Conservation (phyloP, 1,140 invertebrate genomes). For the Cyclina sinensis region DNA sequence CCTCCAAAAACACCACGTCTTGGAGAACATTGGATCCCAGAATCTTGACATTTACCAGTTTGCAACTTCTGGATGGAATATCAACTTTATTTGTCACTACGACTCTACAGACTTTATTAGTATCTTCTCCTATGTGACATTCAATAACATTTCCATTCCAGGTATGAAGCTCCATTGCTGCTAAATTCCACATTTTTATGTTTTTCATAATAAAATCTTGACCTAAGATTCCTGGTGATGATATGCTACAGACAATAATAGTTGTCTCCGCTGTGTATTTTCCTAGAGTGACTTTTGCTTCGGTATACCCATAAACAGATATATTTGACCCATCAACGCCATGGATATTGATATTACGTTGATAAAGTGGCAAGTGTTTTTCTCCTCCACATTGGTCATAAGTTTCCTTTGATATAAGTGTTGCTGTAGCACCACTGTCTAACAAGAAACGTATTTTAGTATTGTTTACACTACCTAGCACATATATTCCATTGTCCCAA, state of each 20-base stretch:
- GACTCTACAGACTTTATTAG: conserved; percentile 8
- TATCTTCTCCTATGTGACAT: neutral
- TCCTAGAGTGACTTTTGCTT: neutral
- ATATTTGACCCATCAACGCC: neutral
- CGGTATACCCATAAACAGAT: neutral
- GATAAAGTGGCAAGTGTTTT: neutral
- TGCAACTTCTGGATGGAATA: neutral
- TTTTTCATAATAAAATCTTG: conserved; percentile 41
- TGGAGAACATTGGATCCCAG: neutral
- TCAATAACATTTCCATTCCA: neutral
- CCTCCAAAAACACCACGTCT: neutral
- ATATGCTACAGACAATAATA: conserved; percentile 12
- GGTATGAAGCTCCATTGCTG: neutral
- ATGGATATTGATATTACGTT: neutral
- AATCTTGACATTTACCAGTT: neutral
- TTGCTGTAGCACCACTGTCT: conserved; percentile 22
- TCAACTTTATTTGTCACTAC: neutral
- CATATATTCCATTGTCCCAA: conserved; percentile 16
- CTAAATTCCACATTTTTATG: neutral
- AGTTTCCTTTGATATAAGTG: conserved; percentile 33
- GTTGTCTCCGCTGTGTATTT: neutral
- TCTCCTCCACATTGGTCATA: conserved; percentile 12
- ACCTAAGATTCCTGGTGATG: neutral
- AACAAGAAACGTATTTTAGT: neutral
- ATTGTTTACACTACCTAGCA: neutral